phyloP scores from a whole-genome alignment of 2,797 vertebrate genomes.

The Typhlichthys subterraneus region DNA sequence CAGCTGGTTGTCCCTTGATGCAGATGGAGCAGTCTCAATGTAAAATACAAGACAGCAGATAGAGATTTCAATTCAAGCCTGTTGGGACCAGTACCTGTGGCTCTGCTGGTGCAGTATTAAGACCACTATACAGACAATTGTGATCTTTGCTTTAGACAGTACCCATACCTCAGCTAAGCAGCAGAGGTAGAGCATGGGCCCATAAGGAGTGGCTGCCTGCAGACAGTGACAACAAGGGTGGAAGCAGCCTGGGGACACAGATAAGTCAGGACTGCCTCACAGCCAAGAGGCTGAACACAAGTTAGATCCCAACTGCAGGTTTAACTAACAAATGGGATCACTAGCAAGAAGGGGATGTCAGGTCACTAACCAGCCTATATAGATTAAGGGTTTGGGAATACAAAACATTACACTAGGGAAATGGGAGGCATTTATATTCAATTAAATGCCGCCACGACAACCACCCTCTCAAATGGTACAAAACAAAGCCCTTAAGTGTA shows the following conservation, averaged over 20 bases:
- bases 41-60: constrained; percentile 10
- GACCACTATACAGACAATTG: no score
- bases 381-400: not conserved
- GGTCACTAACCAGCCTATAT: not conserved
- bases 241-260: constrained; percentile 1
- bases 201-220: no score
- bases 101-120: not conserved
- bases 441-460: constrained; percentile 18
- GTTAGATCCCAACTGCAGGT: constrained; percentile 2
- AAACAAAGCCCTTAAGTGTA: constrained; percentile 50
- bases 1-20: no score
- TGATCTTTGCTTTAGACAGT: no score
- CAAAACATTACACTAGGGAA: not conserved
- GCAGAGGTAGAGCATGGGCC: no score
- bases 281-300: not conserved
- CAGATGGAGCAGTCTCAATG: no score
- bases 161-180: no score
- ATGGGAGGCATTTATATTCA: constrained; percentile 10
- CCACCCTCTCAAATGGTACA: constrained; percentile 10
- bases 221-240: constrained; percentile 8
- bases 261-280: constrained; percentile 15
- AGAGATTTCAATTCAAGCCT: no score
- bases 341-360: not conserved
- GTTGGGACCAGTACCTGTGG: constrained; percentile 10
- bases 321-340: not conserved